These are phyloP conservation scores for Porites rus DNA, from an alignment of 92 coral and sea anemone genomes.

Conservation along the genomic window DNA sequence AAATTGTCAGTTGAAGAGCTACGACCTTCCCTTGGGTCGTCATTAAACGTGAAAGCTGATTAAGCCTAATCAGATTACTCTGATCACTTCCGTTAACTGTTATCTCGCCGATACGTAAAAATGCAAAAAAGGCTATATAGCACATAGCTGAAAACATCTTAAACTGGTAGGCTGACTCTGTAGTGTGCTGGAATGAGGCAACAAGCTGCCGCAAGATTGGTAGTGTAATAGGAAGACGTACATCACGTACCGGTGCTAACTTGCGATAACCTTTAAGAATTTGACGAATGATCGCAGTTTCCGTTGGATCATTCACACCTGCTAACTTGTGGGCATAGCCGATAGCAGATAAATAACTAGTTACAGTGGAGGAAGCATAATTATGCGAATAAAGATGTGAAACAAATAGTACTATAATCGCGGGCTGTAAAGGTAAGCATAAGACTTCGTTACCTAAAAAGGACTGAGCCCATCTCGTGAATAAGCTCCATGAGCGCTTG, in stretches of 20 bases:
- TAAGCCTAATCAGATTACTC: not conserved
- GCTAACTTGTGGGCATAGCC: not conserved
- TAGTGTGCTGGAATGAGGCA: not conserved
- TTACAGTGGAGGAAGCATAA: not conserved
- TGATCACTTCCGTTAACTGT: not conserved
- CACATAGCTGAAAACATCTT: no score
- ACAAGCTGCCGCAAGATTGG: not conserved
- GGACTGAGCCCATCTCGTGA: not conserved
- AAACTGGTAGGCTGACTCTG: not conserved
- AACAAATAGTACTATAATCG: not conserved
- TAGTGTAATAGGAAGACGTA: not conserved
- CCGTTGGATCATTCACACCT: not conserved
- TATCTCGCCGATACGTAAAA: not conserved
- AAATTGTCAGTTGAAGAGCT: not conserved
- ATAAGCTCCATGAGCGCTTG: not conserved
- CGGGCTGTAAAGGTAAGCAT: not conserved
- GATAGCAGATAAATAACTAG: slow-evolving; percentile 8
- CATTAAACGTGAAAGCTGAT: not conserved
- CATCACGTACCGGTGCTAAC: not conserved
- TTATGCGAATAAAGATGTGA: not conserved
- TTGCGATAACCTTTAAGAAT: not conserved
- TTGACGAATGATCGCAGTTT: not conserved
- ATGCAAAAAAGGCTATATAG: no score
- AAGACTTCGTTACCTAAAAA: not conserved
- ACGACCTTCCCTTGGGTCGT: not conserved